Evolutionary conservation across 1,140 invertebrate genomes (phyloP), one percentile per base, ranked within the genome.

Genomic region (Thaumetopoea pityocampa): DNA sequence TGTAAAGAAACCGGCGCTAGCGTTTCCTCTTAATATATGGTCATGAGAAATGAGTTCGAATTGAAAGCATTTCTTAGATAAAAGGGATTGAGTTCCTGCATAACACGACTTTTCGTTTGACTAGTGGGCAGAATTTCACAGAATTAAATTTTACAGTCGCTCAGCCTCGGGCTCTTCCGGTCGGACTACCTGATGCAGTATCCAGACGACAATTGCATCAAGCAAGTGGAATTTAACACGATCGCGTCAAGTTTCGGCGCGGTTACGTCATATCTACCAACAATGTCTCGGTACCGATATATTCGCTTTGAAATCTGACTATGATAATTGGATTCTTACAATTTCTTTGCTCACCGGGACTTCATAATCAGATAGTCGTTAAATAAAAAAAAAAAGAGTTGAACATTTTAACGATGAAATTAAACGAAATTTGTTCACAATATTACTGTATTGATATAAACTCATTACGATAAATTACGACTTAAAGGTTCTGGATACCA

Each of bases 201-300:
- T 37, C 74, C 73, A 36, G 85, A 87, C 49, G 66, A 64, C 48
- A 88, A 88, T 80, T 71, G 77, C 58, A 90, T 93, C 66, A 90
- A 92, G 82, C 91, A 92, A 87, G 90, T 92, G 83, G 91, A 92
- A 79, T 89, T 92, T 84, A 93, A 93, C 78, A 92, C 91, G 53
- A 87, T 93, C 51, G 91, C 91, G 23, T 88, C 90, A 52, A 92
- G 91, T 85, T 91, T 92, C 69, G 90, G 88, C 67, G 89, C 89
- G 56, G 87, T 91, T 57, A 80, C 87, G 42, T 89, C 88, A 57
- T 62, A 86, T 28, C 82, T 91, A 48, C 85, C 86, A 53, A 64
- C 80, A 54, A 89, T 89, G 76, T 89, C 91, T 86, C 92, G 89
- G 92, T 92, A 91, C 68, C 68, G 70, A 72, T 67, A 57, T 47